Percentiles rank a stretch among this genome's conserved stretches.
Conservation (phyloP, 2,888 invertebrate genomes). For the Macroteleia sp. region DNA sequence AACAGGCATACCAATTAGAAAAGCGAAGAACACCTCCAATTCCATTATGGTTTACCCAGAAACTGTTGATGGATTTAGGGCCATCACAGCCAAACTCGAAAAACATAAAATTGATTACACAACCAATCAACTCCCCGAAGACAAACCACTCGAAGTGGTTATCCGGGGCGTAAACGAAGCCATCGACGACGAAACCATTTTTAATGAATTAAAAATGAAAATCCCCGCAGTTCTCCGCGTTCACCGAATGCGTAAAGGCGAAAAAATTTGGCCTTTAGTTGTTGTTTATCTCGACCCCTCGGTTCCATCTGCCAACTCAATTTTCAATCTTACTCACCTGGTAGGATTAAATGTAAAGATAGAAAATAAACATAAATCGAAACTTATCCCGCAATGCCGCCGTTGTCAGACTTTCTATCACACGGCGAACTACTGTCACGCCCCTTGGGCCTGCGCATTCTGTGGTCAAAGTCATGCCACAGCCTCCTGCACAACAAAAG, state of each 20-base stretch:
- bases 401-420: constrained; percentile 17
- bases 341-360: constrained; percentile 11
- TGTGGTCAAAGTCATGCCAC: constrained; percentile 18
- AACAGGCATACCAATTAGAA: background rate
- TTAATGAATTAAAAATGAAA: constrained; percentile 10
- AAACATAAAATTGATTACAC: background rate
- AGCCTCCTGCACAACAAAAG: background rate
- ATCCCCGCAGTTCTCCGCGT: background rate
- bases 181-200: no score
- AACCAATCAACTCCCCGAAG: no score
- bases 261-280: no score
- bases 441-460: no score
- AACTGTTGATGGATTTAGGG: background rate
- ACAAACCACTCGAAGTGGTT: no score
- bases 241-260: constrained; percentile 10
- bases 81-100: background rate
- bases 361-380: no score
- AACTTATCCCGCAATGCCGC: constrained; percentile 12
- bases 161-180: no score
- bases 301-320: background rate
- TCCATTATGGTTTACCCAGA: no score
- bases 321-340: background rate
- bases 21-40: background rate
- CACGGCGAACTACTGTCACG: no score
- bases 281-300: no score